Percentiles rank a stretch among this genome's conserved stretches.
Evolutionary conservation across 2,888 invertebrate genomes (phyloP).

Genomic region (Cephus nigrinus): DNA sequence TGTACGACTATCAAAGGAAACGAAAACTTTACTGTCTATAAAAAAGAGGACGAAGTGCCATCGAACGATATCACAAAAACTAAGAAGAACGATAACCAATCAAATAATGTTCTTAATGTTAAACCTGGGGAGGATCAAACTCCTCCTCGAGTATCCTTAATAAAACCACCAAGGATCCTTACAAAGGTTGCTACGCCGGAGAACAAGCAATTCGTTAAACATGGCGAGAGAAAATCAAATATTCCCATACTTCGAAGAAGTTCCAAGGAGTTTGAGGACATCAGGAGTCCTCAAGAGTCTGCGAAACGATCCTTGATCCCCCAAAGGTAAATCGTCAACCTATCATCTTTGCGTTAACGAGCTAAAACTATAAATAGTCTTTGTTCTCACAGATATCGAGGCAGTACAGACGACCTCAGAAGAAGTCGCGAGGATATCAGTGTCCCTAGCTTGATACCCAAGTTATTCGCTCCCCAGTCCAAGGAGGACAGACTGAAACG

Average conservation of each 20-base stretch:
- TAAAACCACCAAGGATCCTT: constrained; percentile 54
- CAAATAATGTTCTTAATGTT: constrained; percentile 1
- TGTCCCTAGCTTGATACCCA: constrained; percentile 62
- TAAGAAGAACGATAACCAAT: constrained; percentile 24
- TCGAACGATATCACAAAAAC: constrained; percentile 27
- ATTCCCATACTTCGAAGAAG: constrained; percentile 59
- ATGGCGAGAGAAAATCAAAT: constrained; percentile 57
- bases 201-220: constrained; percentile 39
- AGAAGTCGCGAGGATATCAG: constrained; percentile 60
- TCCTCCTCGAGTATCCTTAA: constrained; percentile 44
- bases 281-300: constrained; percentile 57
- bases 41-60: constrained; percentile 30
- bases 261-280: constrained; percentile 62
- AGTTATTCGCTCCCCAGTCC: constrained; percentile 51
- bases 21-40: constrained; percentile 17
- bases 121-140: neutral
- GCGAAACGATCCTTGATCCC: constrained; percentile 62
- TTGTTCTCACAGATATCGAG: constrained; percentile 49
- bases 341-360: neutral
- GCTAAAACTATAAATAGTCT: neutral
- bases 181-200: constrained; percentile 35
- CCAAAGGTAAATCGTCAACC: constrained; percentile 49
- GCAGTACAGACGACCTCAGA: constrained; percentile 61
- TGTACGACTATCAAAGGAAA: constrained; percentile 30
- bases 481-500: constrained; percentile 59